A percentile compares a stretch with the other conserved stretches of the same genome.
phyloP scores from a whole-genome alignment of 1,140 invertebrate species.

The Oncopeltus fasciatus region DNA sequence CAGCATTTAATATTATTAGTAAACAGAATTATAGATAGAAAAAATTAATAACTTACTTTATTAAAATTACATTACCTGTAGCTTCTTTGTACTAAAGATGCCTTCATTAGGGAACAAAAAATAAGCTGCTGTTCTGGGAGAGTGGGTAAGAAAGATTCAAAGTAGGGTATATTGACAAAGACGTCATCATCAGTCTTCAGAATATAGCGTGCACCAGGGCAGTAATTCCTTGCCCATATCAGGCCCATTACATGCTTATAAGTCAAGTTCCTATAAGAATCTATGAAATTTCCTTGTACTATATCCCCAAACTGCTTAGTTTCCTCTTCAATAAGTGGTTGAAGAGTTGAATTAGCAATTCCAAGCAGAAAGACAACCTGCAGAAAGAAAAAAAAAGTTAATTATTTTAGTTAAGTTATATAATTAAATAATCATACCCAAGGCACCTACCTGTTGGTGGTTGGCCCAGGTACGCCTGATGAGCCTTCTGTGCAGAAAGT shows the following conservation, averaged over 20 bases:
- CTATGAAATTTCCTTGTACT: conserved; percentile 61
- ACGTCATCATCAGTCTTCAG: conserved; percentile 69
- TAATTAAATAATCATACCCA: too few species aligned
- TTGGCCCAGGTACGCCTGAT: conserved; percentile 53
- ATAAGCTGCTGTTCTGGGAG: conserved; percentile 40
- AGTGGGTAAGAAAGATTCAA: conserved; percentile 45
- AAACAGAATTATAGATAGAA: too few species aligned
- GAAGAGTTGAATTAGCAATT: conserved; percentile 30
- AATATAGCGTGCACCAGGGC: conserved; percentile 47
- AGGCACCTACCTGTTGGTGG: conserved; percentile 30
- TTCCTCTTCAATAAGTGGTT: conserved; percentile 42
- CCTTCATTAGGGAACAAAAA: conserved; percentile 37
- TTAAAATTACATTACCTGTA: conserved; percentile 37
- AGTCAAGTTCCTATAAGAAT: conserved; percentile 71
- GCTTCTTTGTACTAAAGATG: conserved; percentile 30
- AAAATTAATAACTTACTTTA: too few species aligned
- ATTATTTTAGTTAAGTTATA: too few species aligned
- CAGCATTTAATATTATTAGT: too few species aligned
- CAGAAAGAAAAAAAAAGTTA: too few species aligned
- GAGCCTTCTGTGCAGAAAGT: conserved; percentile 40
- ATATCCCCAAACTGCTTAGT: conserved; percentile 47
- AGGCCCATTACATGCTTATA: conserved; percentile 74
- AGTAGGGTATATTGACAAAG: conserved; percentile 51
- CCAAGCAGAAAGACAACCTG: conserved; percentile 51
- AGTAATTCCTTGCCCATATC: conserved; percentile 61